A percentile compares a stretch with the other conserved stretches of the same genome.
These are phyloP conservation scores for Notodonta ziczac DNA, from an alignment of 2,888 invertebrate species.

Conservation along the genomic window DNA sequence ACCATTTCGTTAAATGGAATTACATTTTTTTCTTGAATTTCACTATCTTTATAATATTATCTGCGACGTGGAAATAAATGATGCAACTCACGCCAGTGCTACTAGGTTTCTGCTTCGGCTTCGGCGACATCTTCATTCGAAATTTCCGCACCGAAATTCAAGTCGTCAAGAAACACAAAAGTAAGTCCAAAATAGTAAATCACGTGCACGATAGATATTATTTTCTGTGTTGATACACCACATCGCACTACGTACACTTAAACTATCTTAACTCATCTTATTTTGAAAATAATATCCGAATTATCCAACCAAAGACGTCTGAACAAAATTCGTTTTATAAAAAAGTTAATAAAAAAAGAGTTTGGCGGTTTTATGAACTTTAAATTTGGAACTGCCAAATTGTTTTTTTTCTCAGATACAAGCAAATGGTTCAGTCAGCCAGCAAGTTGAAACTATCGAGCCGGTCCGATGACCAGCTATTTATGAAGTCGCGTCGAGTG, in stretches of 20 bases:
- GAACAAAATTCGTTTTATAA: slow-evolving; percentile 5
- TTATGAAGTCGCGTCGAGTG: slow-evolving; percentile 64
- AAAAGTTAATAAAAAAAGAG: slow-evolving; percentile 4
- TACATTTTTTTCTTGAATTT: no score
- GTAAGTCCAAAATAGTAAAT: slow-evolving; percentile 58
- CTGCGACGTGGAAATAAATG: background rate
- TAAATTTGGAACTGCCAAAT: slow-evolving; percentile 26
- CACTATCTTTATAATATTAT: no score
- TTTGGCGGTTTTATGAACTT: slow-evolving; percentile 17
- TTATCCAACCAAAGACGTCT: slow-evolving; percentile 7
- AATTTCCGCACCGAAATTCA: slow-evolving; percentile 16
- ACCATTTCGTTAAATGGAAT: no score
- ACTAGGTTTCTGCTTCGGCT: slow-evolving; percentile 59
- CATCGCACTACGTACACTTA: slow-evolving; percentile 55
- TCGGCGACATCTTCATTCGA: slow-evolving; percentile 62
- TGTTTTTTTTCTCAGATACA: background rate
- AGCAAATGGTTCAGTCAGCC: slow-evolving; percentile 19
- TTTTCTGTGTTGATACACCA: slow-evolving; percentile 55
- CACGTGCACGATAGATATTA: slow-evolving; percentile 53
- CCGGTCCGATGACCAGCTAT: slow-evolving; percentile 55
- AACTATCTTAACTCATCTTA: slow-evolving; percentile 40
- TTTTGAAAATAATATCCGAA: slow-evolving; percentile 13
- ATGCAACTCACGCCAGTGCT: slow-evolving; percentile 23
- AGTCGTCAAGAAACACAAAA: slow-evolving; percentile 68
- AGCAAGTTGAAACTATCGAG: slow-evolving; percentile 52